phyloP scores from a whole-genome alignment of 2,888 invertebrate genomes.

The Disparrhopalites patrizii region DNA sequence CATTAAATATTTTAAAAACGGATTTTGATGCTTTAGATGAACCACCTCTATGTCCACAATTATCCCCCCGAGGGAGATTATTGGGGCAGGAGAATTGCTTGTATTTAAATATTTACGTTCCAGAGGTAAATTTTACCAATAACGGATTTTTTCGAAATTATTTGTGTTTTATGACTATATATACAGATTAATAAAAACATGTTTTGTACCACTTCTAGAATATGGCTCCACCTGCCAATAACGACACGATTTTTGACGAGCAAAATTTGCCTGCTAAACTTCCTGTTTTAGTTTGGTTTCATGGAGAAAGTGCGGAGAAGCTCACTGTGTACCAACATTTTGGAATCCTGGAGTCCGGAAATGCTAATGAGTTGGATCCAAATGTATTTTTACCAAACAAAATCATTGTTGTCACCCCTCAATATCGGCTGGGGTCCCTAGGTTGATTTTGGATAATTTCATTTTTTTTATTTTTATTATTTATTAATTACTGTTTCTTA shows the following conservation, averaged over 20 bases:
- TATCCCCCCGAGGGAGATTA: slow-evolving; percentile 17
- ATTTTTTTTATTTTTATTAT: background rate
- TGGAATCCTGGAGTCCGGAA: slow-evolving; percentile 35
- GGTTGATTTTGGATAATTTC: slow-evolving; percentile 26
- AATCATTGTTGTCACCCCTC: slow-evolving; percentile 42
- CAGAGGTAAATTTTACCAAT: too few relatives aligned
- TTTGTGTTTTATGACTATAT: too few relatives aligned
- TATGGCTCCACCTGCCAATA: too few relatives aligned
- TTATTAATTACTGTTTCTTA: background rate
- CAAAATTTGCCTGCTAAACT: slow-evolving; percentile 15
- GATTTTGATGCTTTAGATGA: slow-evolving; percentile 32
- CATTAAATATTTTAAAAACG: slow-evolving; percentile 24
- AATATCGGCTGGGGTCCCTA: slow-evolving; percentile 43
- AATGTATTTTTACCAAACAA: slow-evolving; percentile 37
- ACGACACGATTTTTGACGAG: too few relatives aligned
- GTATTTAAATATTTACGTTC: slow-evolving; percentile 31
- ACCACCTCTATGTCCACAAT: slow-evolving; percentile 40
- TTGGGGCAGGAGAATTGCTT: slow-evolving; percentile 41
- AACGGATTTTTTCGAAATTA: too few relatives aligned
- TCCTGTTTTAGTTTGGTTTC: slow-evolving; percentile 46
- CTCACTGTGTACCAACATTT: slow-evolving; percentile 9
- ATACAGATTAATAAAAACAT: too few relatives aligned
- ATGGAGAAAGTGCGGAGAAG: slow-evolving; percentile 39
- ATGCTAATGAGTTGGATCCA: slow-evolving; percentile 34
- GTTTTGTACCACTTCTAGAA: too few relatives aligned